A percentile compares a stretch with the other conserved stretches of the same genome.
phyloP scores from a whole-genome alignment of 2,113 vertebrate species.

The Desmodus rotundus region DNA sequence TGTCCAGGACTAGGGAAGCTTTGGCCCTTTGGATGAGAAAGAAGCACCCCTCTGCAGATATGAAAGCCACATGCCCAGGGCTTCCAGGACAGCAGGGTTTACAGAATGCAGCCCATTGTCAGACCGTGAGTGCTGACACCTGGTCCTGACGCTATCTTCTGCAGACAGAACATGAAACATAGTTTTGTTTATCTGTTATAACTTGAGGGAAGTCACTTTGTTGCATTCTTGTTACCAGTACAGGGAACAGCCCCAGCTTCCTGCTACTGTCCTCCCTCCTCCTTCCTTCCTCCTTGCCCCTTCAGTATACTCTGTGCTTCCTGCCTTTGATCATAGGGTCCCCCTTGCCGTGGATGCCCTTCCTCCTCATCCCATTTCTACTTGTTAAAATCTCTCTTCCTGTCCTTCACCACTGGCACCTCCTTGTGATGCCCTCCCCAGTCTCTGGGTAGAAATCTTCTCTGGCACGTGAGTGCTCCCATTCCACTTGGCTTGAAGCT shows the following conservation, averaged over 20 bases:
- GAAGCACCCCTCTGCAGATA: neutral
- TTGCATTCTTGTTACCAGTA: constrained; percentile 15
- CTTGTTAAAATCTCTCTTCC: neutral
- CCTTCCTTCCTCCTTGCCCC: neutral
- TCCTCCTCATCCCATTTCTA: neutral
- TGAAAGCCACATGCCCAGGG: neutral
- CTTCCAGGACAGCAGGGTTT: neutral
- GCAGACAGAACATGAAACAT: constrained; percentile 29
- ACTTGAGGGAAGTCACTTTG: constrained; percentile 26
- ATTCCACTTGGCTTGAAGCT: neutral
- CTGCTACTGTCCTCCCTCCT: neutral
- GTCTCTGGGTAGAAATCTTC: neutral
- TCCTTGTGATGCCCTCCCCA: neutral
- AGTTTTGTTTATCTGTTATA: neutral
- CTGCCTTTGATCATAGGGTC: neutral
- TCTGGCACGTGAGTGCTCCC: neutral
- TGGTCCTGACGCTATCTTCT: constrained; percentile 34
- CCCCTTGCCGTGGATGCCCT: neutral
- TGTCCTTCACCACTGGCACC: neutral
- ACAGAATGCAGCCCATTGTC: constrained; percentile 49
- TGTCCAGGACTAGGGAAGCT: neutral
- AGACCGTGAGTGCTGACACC: neutral
- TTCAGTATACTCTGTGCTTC: neutral
- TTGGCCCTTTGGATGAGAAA: neutral
- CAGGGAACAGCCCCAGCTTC: neutral